phyloP scores from a whole-genome alignment of 1,140 invertebrate genomes.

The Babylonia areolata region DNA sequence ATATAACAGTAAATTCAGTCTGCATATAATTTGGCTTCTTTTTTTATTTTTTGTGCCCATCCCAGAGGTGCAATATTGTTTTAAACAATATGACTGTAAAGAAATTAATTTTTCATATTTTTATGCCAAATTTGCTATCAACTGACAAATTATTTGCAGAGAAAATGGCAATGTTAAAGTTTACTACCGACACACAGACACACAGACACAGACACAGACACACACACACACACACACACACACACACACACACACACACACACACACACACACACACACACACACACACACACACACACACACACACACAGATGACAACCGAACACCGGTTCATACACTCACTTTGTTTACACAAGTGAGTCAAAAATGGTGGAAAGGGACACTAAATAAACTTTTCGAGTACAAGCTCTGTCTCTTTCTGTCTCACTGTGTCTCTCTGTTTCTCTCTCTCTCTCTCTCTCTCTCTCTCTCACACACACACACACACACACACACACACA shows the following conservation, averaged over 20 bases:
- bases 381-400: too few relatives aligned
- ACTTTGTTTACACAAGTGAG: neutral
- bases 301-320: neutral
- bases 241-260: neutral
- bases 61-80: too few relatives aligned
- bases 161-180: neutral
- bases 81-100: neutral
- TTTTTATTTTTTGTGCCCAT: too few relatives aligned
- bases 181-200: neutral
- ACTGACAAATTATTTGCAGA: neutral
- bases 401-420: neutral
- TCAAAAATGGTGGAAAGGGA: too few relatives aligned
- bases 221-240: neutral
- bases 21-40: neutral
- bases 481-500: too few relatives aligned
- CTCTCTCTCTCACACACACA: neutral
- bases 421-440: too few relatives aligned
- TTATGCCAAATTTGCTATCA: neutral
- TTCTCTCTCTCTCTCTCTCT: neutral
- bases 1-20: neutral
- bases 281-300: neutral
- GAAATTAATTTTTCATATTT: neutral
- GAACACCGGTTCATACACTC: slow-evolving; percentile 16
- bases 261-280: neutral
- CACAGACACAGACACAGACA: neutral